phyloP scores from a whole-genome alignment of 1,140 invertebrate species.

The Plutomurus gul region DNA sequence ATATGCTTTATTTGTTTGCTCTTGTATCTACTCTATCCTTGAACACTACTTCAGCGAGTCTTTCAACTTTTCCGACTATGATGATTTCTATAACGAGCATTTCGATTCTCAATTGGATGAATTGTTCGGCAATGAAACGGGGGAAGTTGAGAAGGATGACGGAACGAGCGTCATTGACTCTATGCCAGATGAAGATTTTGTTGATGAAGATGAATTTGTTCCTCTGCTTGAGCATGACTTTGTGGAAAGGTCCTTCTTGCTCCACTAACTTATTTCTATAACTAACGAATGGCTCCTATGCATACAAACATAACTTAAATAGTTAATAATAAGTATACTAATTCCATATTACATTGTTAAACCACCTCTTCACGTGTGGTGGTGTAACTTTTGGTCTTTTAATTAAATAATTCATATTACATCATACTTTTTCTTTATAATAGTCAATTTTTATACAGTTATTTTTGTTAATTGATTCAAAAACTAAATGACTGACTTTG shows the following conservation, averaged over 20 bases:
- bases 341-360: no score
- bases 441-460: no score
- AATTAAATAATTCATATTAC: neutral
- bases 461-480: neutral
- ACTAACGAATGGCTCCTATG: no score
- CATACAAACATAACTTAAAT: no score
- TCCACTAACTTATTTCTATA: neutral
- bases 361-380: no score
- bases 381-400: no score
- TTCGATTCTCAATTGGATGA: constrained; percentile 55
- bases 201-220: constrained; percentile 52
- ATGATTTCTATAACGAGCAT: constrained; percentile 53
- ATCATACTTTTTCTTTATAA: no score
- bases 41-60: constrained; percentile 51
- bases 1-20: constrained; percentile 1
- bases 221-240: constrained; percentile 46
- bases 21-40: neutral
- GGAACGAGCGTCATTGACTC: constrained; percentile 57
- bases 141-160: constrained; percentile 59
- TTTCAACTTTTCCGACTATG: constrained; percentile 56
- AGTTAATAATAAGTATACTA: no score
- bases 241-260: constrained; percentile 37
- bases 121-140: constrained; percentile 52
- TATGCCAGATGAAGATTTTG: constrained; percentile 55
- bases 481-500: neutral